A percentile compares a stretch with the other conserved stretches of the same genome.
These are phyloP conservation scores for Siniperca undulata DNA, from an alignment of 2,797 vertebrate species.

Conservation along the genomic window DNA sequence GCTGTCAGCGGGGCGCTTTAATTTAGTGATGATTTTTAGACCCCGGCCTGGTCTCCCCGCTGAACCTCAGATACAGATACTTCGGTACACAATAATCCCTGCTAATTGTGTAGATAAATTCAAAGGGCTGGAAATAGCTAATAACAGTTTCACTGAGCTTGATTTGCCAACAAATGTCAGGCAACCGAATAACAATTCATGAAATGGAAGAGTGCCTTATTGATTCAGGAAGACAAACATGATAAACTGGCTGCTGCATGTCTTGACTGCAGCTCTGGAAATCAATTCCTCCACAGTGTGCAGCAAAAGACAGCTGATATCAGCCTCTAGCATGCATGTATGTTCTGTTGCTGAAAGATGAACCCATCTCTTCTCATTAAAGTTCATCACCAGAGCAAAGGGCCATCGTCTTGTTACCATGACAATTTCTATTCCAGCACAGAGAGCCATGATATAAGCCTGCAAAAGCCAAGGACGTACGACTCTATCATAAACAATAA, in stretches of 20 bases:
- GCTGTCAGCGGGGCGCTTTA: slow-evolving; percentile 53
- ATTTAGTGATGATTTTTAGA: slow-evolving; percentile 61
- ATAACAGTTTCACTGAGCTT: slow-evolving; percentile 41
- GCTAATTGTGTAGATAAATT: slow-evolving; percentile 52
- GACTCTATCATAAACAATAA: slow-evolving; percentile 1
- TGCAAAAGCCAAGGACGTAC: background rate
- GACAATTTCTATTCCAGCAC: slow-evolving; percentile 35
- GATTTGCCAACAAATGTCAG: slow-evolving; percentile 55
- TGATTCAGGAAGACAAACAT: slow-evolving; percentile 55
- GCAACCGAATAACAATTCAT: slow-evolving; percentile 59
- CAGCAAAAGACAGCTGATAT: slow-evolving; percentile 12
- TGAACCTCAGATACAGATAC: slow-evolving; percentile 31
- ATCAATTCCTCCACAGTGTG: slow-evolving; percentile 35
- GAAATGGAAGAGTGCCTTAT: slow-evolving; percentile 54
- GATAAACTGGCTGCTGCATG: slow-evolving; percentile 31
- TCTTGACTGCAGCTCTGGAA: slow-evolving; percentile 34
- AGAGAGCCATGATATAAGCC: background rate
- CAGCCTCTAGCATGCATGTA: background rate
- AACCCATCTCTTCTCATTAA: slow-evolving; percentile 29
- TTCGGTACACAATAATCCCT: slow-evolving; percentile 38
- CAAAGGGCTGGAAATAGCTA: slow-evolving; percentile 51
- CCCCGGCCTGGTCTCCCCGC: slow-evolving; percentile 25
- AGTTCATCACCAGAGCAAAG: slow-evolving; percentile 6
- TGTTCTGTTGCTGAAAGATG: slow-evolving; percentile 16
- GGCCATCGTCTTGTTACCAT: slow-evolving; percentile 50